Evolutionary conservation across 2,888 invertebrate species (phyloP).

Genomic region (Cheilosia urbana): DNA sequence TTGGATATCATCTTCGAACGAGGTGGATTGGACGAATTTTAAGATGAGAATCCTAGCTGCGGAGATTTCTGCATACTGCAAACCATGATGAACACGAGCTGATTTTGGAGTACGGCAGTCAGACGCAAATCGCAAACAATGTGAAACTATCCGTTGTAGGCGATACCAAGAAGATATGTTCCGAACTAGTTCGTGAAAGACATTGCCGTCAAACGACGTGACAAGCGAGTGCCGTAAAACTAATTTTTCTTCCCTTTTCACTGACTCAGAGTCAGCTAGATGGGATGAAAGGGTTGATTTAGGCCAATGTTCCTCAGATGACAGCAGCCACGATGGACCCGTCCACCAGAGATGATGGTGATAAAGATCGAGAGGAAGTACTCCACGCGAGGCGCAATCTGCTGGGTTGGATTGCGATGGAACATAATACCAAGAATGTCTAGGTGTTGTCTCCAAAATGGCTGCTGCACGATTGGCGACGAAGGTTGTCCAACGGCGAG

Average conservation of each 20-base stretch:
- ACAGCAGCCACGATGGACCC: conserved; percentile 57
- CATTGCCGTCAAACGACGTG: background rate
- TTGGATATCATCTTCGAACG: conserved; percentile 2
- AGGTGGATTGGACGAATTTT: conserved; percentile 5
- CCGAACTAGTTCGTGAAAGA: conserved; percentile 16
- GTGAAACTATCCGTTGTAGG: conserved; percentile 17
- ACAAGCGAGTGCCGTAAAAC: background rate
- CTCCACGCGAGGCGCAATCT: conserved; percentile 67
- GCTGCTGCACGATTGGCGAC: conserved; percentile 18
- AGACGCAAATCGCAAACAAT: conserved; percentile 13
- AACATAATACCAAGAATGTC: background rate
- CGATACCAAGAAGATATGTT: conserved; percentile 43
- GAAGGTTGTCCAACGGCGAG: conserved; percentile 64
- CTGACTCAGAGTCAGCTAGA: background rate
- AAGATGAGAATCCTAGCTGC: background rate
- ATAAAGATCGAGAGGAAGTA: conserved; percentile 39
- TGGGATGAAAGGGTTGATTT: background rate
- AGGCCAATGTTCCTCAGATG: conserved; percentile 16
- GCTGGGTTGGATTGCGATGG: background rate
- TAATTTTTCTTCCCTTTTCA: conserved; percentile 9
- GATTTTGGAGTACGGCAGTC: background rate
- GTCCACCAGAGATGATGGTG: conserved; percentile 66
- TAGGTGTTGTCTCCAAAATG: background rate
- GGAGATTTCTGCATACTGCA: conserved; percentile 8
- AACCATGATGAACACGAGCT: background rate